These are phyloP conservation scores for Holacanthella duospinosa DNA, from an alignment of 2,888 invertebrate genomes.

Conservation along the genomic window DNA sequence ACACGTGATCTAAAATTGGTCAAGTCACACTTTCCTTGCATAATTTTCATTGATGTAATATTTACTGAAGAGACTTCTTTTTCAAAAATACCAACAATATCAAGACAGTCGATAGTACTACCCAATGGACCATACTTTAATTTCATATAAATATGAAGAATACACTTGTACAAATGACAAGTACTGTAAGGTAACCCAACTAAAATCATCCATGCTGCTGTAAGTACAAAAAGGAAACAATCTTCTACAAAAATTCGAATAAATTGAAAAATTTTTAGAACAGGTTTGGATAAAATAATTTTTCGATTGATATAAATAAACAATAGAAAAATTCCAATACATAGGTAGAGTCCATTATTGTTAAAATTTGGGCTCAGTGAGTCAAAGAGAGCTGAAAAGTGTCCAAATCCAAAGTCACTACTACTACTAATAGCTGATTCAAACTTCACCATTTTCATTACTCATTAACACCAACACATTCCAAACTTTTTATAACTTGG, in stretches of 20 bases:
- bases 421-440: too few relatives aligned
- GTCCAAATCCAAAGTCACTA: too few relatives aligned
- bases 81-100: slow-evolving; percentile 29
- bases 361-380: too few relatives aligned
- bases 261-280: neutral
- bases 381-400: too few relatives aligned
- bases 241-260: slow-evolving; percentile 19
- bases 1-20: slow-evolving; percentile 20
- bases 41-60: slow-evolving; percentile 28
- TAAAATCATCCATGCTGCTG: slow-evolving; percentile 21
- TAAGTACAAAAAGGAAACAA: slow-evolving; percentile 28
- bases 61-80: slow-evolving; percentile 24
- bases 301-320: neutral
- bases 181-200: slow-evolving; percentile 22
- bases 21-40: slow-evolving; percentile 22
- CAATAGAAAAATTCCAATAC: neutral
- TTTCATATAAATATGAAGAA: slow-evolving; percentile 21
- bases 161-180: slow-evolving; percentile 22
- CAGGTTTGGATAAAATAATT: neutral
- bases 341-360: neutral
- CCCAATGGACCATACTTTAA: slow-evolving; percentile 21
- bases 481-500: too few relatives aligned
- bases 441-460: too few relatives aligned
- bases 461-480: too few relatives aligned
- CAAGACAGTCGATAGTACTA: slow-evolving; percentile 22